Conservation (phyloP, 2,888 invertebrate genomes). For the Electrophaes corylata region DNA sequence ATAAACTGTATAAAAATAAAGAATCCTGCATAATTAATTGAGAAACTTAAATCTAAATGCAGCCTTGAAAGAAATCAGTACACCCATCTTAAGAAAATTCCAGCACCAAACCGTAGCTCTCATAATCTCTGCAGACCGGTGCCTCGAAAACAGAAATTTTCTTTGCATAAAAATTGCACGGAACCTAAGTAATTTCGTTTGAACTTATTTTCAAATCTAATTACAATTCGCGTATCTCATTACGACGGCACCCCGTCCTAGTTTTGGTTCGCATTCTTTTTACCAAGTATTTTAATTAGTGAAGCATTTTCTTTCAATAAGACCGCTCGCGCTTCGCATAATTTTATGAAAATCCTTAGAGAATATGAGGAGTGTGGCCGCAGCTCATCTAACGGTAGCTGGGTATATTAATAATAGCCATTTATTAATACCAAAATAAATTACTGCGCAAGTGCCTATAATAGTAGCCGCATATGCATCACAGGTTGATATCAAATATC, state of each 20-base stretch:
- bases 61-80: not conserved
- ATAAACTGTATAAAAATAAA: no score
- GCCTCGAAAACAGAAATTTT: not conserved
- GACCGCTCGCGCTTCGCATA: conserved; percentile 40
- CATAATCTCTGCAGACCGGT: not conserved
- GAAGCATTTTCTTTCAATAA: conserved; percentile 46
- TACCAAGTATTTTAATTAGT: conserved; percentile 52
- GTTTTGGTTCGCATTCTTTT: conserved; percentile 44
- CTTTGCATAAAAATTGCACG: conserved; percentile 4
- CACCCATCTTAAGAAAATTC: not conserved
- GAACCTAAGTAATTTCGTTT: conserved; percentile 3
- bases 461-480: no score
- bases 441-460: no score
- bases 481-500: no score
- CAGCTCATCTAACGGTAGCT: conserved; percentile 1
- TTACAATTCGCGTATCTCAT: conserved; percentile 42
- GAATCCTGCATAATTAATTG: not conserved
- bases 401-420: not conserved
- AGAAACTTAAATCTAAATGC: not conserved
- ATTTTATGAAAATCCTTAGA: conserved; percentile 39
- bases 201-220: conserved; percentile 32
- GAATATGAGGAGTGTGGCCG: conserved; percentile 19
- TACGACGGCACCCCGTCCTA: conserved; percentile 36
- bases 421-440: no score
- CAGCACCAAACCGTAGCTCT: not conserved